Base-by-base conservation (phyloP, 2,113 vertebrate genomes). In the Hemibates koningsi region DNA sequence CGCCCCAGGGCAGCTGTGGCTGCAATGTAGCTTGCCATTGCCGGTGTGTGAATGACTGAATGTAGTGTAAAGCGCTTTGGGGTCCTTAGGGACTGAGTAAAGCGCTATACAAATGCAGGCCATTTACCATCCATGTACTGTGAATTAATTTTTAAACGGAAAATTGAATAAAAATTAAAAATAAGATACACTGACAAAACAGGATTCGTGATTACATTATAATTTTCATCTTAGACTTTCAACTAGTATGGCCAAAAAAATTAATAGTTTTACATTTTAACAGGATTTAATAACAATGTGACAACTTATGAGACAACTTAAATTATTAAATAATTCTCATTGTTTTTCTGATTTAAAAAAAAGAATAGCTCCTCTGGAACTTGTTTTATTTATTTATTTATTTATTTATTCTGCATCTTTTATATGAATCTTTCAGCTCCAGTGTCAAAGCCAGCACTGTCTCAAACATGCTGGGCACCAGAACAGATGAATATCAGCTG, bases 391-490 rank as follows among this genome's bases (percentile, higher is more conserved):
- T 21, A 43, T 14, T 57, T 7, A 1, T 54, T 57, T 10, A 2
- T 19, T 52, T 6, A 1, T 32, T 19, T 19, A 9, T 36, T 63
- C 3, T 0, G 27, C 57, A 61, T 9, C 19, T 24, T 8, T 9
- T 27, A 45, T 73, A 32, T 19, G 0, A 43, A 32, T 57, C 19
- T 66, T 86, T 5, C 90, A 93, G 92, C 27, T 52, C 52, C 89
- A 10, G 82, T 93, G 36, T 90, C 85, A 32, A 45, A 89, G 12
- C 85, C 87, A 79, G 9, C 8, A 7, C 76, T 94, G 9, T 92
- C 81, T 43, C 90, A 92, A n/a, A 38, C 9, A n/a, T 94, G 94
- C 90, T 45, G 78, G 45, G 7, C 94, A 43, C 9, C 68, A 80
- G 85, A 79, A 54, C 36, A 82, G 29, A 87, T 59, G 79, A 56